Base-by-base conservation (phyloP, 2,888 invertebrate genomes). In the Volucella inflata region DNA sequence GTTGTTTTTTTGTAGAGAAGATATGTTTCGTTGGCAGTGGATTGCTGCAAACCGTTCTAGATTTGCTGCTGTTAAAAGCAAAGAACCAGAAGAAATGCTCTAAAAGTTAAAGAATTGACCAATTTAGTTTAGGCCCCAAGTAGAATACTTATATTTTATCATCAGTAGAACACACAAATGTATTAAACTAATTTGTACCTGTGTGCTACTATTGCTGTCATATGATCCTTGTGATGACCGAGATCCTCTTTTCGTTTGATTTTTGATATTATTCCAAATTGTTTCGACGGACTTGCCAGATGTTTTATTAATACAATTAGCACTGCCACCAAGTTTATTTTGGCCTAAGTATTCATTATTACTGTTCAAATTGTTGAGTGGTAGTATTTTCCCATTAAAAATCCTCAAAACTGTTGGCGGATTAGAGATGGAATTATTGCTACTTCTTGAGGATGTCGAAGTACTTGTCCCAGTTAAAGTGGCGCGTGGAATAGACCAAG, bases 401-500 rank as follows among this genome's bases (percentile, higher is more conserved):
- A 87, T 76, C 55, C 79, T 81, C 77, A 87, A 85, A 51, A 88
- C 84, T 53, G 88, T 88, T 36, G 91, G 89, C 60, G 89, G 90
- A 88, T 89, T 90, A 75, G 90, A 90, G 51, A 90, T 87, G 46
- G 91, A 91, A 88, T 90, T 90, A 87, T 90, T 88, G 78, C 89
- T 89, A 55, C 90, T 90, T 83, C 89, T 90, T 44, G 90, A 90
- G 67, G 90, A 90, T 42, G 90, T 88, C 71, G 90, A 89, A 88
- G 89, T 88, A 72, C 88, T 89, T 70, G 91, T 90, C 59, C 90
- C 90, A 88, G 93, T 93, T 88, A 96, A 94, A 90, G 96, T 96
- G 90, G 96, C 96, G 93, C 96, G 94, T 89, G 96, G 96, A 92
- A 97, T 96, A 92, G 96, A 96, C 96, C 96, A 96, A 92, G 94